Evolutionary conservation across 1,140 invertebrate genomes (phyloP).

Genomic region (Pissodes strobi): DNA sequence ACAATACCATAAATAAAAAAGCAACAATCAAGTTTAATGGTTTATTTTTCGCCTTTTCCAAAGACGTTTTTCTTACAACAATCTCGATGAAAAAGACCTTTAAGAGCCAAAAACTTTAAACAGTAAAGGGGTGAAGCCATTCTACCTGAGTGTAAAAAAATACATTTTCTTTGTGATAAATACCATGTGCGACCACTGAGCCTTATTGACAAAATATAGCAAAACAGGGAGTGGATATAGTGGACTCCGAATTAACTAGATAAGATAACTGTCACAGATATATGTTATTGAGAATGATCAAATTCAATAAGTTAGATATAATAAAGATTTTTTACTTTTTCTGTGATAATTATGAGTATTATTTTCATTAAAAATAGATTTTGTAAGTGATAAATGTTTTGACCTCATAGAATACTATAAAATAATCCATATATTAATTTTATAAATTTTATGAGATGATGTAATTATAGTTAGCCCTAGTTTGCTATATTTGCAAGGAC

Average conservation of each 20-base stretch:
- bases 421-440: background rate
- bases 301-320: too few relatives aligned
- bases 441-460: slow-evolving; percentile 12
- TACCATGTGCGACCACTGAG: slow-evolving; percentile 26
- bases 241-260: too few relatives aligned
- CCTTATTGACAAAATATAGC: slow-evolving; percentile 3
- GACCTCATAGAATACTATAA: background rate
- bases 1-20: too few relatives aligned
- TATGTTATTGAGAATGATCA: too few relatives aligned
- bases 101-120: slow-evolving; percentile 36
- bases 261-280: too few relatives aligned
- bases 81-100: too few relatives aligned
- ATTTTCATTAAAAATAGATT: background rate
- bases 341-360: too few relatives aligned
- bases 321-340: too few relatives aligned
- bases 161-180: slow-evolving; percentile 48
- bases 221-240: background rate
- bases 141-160: slow-evolving; percentile 55
- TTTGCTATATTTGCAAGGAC: slow-evolving; percentile 22
- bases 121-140: slow-evolving; percentile 34
- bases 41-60: too few relatives aligned
- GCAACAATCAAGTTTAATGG: too few relatives aligned
- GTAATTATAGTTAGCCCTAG: background rate
- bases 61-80: too few relatives aligned
- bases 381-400: too few relatives aligned